These are phyloP conservation scores for Rhyzopertha dominica DNA, from an alignment of 1,140 invertebrate species.

Conservation along the genomic window DNA sequence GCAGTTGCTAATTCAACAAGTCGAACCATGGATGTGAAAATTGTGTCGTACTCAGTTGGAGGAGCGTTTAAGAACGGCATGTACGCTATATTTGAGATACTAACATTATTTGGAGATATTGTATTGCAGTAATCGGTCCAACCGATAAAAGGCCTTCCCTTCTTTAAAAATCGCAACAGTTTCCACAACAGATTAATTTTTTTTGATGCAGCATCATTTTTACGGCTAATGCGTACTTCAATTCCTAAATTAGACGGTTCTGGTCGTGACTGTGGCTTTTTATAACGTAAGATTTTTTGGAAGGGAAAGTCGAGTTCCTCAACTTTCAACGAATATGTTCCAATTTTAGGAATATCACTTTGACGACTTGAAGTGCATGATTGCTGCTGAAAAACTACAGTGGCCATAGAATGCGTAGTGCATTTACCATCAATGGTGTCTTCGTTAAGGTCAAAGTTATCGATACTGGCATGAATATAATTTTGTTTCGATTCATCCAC, in stretches of 20 bases:
- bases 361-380: neutral
- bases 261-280: neutral
- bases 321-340: slow-evolving; percentile 1
- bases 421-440: slow-evolving; percentile 3
- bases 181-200: slow-evolving; percentile 8
- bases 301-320: slow-evolving; percentile 6
- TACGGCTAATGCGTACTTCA: too few relatives aligned
- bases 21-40: slow-evolving; percentile 5
- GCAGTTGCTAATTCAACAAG: slow-evolving; percentile 6
- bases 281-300: too few relatives aligned
- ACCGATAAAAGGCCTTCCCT: slow-evolving; percentile 5
- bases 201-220: neutral
- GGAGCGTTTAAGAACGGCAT: slow-evolving; percentile 10
- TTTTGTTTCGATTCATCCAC: neutral
- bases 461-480: slow-evolving; percentile 5
- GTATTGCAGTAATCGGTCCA: slow-evolving; percentile 10
- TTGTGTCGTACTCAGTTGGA: slow-evolving; percentile 8
- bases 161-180: slow-evolving; percentile 7
- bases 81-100: slow-evolving; percentile 11
- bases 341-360: slow-evolving; percentile 3
- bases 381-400: slow-evolving; percentile 5
- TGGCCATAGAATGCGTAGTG: slow-evolving; percentile 2
- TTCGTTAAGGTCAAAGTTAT: slow-evolving; percentile 4
- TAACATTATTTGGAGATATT: slow-evolving; percentile 5
- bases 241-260: slow-evolving; percentile 3